Conservation (phyloP, 2,113 vertebrate genomes). For the Laticauda laticaudata region DNA sequence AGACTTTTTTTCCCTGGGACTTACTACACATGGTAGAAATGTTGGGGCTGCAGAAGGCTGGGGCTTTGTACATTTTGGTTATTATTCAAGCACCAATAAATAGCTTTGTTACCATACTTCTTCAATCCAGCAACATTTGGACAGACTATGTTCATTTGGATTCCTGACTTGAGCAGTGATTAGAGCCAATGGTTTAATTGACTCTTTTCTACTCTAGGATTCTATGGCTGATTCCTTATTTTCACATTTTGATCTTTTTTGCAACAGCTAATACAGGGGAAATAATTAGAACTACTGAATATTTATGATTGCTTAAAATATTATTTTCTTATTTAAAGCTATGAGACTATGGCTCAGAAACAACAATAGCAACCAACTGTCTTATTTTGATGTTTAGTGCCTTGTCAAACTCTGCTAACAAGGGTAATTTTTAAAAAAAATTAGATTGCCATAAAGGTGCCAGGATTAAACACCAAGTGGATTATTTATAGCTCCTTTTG, state of each 20-base stretch:
- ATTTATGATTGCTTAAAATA: constrained; percentile 29
- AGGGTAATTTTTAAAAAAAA: constrained; percentile 33
- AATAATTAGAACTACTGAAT: constrained; percentile 49
- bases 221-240: background rate
- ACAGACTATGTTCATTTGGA: background rate
- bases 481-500: constrained; percentile 4
- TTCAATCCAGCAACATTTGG: constrained; percentile 30
- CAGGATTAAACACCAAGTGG: constrained; percentile 29
- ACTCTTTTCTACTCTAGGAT: background rate
- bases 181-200: background rate
- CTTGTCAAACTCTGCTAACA: constrained; percentile 41
- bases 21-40: background rate
- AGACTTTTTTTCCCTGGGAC: background rate
- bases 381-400: constrained; percentile 64
- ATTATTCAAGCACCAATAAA: background rate
- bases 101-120: background rate
- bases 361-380: constrained; percentile 33
- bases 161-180: background rate
- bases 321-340: constrained; percentile 65
- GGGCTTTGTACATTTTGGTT: background rate
- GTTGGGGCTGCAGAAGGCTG: background rate
- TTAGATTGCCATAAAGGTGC: constrained; percentile 26
- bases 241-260: constrained; percentile 34
- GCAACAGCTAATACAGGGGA: constrained; percentile 23
- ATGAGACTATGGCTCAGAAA: constrained; percentile 9